Percentiles rank a stretch among this genome's conserved stretches.
Evolutionary conservation across 2,797 vertebrate genomes (phyloP).

Genomic region (Simalia tracyae): DNA sequence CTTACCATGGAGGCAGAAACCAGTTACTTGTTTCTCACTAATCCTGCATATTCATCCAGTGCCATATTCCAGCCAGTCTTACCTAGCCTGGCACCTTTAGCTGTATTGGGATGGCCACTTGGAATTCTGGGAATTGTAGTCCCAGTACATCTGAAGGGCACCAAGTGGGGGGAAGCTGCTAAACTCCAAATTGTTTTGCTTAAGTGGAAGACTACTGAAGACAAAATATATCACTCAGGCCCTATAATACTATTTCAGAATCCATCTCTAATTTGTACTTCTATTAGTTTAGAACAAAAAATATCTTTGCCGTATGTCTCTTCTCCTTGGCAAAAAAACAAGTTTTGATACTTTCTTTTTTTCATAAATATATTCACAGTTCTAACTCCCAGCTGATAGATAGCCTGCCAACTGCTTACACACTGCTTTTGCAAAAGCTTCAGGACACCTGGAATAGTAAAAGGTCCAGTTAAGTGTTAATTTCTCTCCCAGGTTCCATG

Average conservation of each 20-base stretch:
- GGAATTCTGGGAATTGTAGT: not conserved
- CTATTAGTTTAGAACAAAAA: not conserved
- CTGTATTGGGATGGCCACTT: not conserved
- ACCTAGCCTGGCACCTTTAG: not conserved
- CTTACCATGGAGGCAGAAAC: not conserved
- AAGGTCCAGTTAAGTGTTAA: slow-evolving; percentile 55
- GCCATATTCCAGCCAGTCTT: not conserved
- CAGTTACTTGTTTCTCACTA: not conserved
- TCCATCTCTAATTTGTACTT: not conserved
- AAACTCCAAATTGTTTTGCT: not conserved
- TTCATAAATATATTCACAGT: not conserved
- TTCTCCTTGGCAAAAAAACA: slow-evolving; percentile 2
- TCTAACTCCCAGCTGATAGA: slow-evolving; percentile 16
- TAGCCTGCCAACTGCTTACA: not conserved
- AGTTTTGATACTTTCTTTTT: not conserved
- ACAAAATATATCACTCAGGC: not conserved
- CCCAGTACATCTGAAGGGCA: not conserved
- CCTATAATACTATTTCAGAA: not conserved
- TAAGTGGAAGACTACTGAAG: not conserved
- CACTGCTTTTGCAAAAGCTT: slow-evolving; percentile 11
- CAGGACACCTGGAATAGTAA: slow-evolving; percentile 42
- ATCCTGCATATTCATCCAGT: too few relatives aligned
- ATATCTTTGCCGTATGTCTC: not conserved
- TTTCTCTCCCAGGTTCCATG: slow-evolving; percentile 33
- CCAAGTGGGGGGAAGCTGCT: not conserved